Evolutionary conservation across 2,113 vertebrate species (phyloP).

Genomic region (Apteryx owenii): DNA sequence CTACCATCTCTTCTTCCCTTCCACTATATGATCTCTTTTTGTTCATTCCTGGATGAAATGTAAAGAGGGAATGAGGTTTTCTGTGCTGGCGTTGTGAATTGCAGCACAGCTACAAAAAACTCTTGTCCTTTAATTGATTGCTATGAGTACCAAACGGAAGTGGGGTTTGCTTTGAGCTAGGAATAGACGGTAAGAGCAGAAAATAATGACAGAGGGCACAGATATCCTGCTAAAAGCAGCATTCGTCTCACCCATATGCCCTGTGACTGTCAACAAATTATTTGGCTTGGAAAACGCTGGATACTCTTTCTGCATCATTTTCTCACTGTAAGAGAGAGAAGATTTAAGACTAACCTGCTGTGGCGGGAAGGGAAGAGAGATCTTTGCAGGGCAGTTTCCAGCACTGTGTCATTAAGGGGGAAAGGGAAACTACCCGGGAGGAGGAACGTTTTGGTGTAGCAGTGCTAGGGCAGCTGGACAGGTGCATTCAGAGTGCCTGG

Average conservation of each 20-base stretch:
- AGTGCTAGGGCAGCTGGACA: neutral
- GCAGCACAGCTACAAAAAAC: conserved; percentile 12
- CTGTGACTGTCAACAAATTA: conserved; percentile 54
- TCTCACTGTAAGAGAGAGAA: conserved; percentile 15
- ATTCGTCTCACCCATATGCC: conserved; percentile 34
- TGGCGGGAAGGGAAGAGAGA: conserved; percentile 17
- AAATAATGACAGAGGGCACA: conserved; percentile 57
- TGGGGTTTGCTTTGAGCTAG: conserved; percentile 31
- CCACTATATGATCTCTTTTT: neutral
- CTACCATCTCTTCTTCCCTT: neutral
- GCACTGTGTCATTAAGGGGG: fast-evolving
- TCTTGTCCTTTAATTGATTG: conserved; percentile 19
- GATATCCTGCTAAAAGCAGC: conserved; percentile 42
- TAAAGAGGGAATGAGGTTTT: neutral
- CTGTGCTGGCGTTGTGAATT: neutral
- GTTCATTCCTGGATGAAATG: neutral
- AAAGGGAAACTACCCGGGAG: neutral
- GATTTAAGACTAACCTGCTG: neutral
- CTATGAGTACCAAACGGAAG: neutral
- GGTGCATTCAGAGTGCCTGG: neutral
- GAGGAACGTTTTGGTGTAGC: neutral
- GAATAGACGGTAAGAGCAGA: neutral
- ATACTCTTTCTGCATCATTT: conserved; percentile 8
- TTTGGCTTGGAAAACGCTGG: conserved; percentile 27
- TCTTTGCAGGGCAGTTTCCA: neutral